These are phyloP conservation scores for Hofmannophila pseudospretella DNA, from an alignment of 2,888 invertebrate species.

Conservation along the genomic window DNA sequence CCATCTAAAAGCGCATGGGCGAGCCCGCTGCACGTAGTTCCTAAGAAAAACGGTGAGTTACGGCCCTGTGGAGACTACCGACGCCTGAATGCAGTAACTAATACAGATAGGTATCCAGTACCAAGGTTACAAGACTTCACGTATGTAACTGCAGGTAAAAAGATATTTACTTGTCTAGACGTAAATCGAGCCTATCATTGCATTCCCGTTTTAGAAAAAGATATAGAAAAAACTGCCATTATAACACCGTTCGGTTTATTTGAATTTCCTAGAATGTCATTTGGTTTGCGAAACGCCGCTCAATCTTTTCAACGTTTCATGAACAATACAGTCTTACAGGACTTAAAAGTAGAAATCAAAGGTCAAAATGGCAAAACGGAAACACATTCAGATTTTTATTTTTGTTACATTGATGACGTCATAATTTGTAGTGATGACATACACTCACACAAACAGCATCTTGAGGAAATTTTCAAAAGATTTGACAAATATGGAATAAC, in stretches of 20 bases:
- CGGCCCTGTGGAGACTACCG: conserved; percentile 46
- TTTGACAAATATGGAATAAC: conserved; percentile 13
- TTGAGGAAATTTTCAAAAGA: conserved; percentile 13
- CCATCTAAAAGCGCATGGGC: conserved; percentile 35
- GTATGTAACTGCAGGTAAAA: neutral
- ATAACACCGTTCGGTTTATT: conserved; percentile 19
- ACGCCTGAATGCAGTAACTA: conserved; percentile 25
- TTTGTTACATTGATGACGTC: conserved; percentile 32
- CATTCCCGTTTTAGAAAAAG: neutral
- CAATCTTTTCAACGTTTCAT: conserved; percentile 31
- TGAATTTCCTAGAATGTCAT: conserved; percentile 30
- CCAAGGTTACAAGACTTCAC: conserved; percentile 5
- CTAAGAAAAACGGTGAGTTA: conserved; percentile 22
- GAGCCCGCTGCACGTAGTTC: conserved; percentile 28
- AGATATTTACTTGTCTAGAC: neutral
- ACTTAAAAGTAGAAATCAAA: conserved; percentile 8
- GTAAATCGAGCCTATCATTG: conserved; percentile 5
- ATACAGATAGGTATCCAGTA: conserved; percentile 7
- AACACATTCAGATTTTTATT: conserved; percentile 22
- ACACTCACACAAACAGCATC: conserved; percentile 12
- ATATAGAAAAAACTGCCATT: conserved; percentile 7
- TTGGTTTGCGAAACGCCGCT: conserved; percentile 30
- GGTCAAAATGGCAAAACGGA: neutral
- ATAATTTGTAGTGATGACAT: conserved; percentile 18
- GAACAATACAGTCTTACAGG: conserved; percentile 16